Evolutionary conservation across 2,797 vertebrate species (phyloP).

Genomic region (Sparidentex hasta): DNA sequence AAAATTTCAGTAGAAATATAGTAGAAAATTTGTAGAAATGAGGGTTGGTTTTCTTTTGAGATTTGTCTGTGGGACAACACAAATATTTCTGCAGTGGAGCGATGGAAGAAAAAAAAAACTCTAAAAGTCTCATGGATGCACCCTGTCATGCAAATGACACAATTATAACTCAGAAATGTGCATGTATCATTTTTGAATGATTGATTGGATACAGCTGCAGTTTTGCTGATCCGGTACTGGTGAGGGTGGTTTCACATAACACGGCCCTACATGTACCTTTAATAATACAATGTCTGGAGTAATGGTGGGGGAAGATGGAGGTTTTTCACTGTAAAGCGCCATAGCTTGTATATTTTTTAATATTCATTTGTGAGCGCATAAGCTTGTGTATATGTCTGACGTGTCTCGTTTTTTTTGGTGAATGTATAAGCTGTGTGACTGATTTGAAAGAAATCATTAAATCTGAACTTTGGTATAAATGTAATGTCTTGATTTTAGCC

Average conservation of each 20-base stretch:
- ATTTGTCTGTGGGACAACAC: neutral
- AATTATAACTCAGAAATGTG: neutral
- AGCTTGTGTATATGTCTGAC: neutral
- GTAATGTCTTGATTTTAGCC: neutral
- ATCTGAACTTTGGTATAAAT: slow-evolving; percentile 20
- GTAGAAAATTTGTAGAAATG: no score
- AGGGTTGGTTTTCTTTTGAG: neutral
- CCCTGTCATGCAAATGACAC: neutral
- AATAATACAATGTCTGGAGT: neutral
- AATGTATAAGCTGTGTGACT: slow-evolving; percentile 11
- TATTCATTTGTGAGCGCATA: neutral
- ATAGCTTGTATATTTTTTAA: slow-evolving; percentile 53
- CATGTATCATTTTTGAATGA: neutral
- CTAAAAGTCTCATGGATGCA: neutral
- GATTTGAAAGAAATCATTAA: slow-evolving; percentile 21
- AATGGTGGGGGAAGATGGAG: neutral
- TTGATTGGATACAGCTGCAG: neutral
- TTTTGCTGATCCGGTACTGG: neutral
- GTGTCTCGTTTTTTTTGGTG: neutral
- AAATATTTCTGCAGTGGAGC: neutral
- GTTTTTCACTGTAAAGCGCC: slow-evolving; percentile 14
- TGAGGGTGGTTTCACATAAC: slow-evolving; percentile 1
- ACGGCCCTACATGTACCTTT: neutral
- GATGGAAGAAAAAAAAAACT: neutral
- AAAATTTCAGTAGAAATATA: neutral